Base-by-base conservation (phyloP, 2,888 invertebrate species). In the Erebia ligea region DNA sequence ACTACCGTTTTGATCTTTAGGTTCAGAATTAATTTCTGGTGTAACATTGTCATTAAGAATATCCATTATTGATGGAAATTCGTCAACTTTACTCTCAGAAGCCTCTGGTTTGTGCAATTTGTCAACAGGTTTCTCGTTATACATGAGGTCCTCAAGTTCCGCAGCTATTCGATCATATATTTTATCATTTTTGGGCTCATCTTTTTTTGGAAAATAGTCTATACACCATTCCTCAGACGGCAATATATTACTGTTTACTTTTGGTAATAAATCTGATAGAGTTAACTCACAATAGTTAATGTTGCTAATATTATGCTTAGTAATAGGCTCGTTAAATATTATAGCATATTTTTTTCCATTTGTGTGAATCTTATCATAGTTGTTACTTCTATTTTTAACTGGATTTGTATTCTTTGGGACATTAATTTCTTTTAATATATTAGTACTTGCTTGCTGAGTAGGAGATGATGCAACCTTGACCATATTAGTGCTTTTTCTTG, bases 141-240 rank as follows among this genome's bases (percentile, higher is more conserved):
- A 88, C 93, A 94, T 93, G 68, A 94, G 83, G 76, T 91, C 92
- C 82, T 94, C 93, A 54, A 94, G 79, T 79, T 94, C 93, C 10
- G 93, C 93, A 61, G 93, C 94, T 80, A 94, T 93, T 68, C 92
- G 83, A 74, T 94, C 93, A 86, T 93, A 94, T 5, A 93, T 91
- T 84, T 92, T 91, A 77, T 93, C 93, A 81, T 91, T 87, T 75
- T 88, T 91, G 1, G 86, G 87, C 80, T 91, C 91, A 67, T 88
- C 87, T 72, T 79, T 85, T 78, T 87, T 89, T 17, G 93, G 93
- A 71, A 91, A 87, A 76, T 88, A 91, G 73, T 93, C 92, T 79
- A 93, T 90, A 76, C 83, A 84, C 94, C 94, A 94, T 42, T 90
- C 89, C 48, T 86, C 81, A 6, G 88, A 86, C n/a, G 93, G 93